Evolutionary conservation across 2,113 vertebrate species (phyloP).

Genomic region (Stictonetta naevosa): DNA sequence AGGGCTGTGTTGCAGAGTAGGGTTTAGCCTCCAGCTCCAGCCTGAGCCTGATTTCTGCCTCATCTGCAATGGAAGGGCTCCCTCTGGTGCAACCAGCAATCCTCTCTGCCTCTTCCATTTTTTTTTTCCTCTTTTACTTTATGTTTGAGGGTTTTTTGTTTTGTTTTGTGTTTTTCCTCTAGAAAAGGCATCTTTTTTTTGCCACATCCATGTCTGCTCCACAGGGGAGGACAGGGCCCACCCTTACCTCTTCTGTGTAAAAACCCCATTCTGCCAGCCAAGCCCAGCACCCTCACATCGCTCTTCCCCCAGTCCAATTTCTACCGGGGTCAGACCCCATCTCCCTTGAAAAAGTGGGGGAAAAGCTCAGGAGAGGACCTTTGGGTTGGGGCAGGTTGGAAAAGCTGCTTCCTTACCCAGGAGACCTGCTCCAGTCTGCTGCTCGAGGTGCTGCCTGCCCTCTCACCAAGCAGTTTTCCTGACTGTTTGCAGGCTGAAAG

Average conservation of each 20-base stretch:
- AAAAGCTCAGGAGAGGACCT: rapidly evolving
- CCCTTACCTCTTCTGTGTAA: too few species aligned
- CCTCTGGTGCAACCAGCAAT: constrained; percentile 45
- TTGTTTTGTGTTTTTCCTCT: not conserved
- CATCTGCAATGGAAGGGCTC: constrained; percentile 64
- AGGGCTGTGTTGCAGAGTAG: not conserved
- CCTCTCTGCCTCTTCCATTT: not conserved
- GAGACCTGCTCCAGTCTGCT: not conserved
- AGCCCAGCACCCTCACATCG: rapidly evolving
- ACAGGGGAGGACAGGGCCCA: not conserved
- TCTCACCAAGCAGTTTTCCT: rapidly evolving
- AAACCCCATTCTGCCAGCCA: too few species aligned
- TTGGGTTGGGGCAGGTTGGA: not conserved
- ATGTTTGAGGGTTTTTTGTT: not conserved
- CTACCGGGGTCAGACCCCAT: not conserved
- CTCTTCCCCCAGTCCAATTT: not conserved
- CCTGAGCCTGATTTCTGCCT: not conserved
- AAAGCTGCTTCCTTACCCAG: rapidly evolving
- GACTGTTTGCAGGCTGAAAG: not conserved
- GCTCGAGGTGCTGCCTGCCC: not conserved
- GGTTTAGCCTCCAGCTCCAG: not conserved
- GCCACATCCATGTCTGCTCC: not conserved
- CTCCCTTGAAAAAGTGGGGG: not conserved
- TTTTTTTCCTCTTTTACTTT: not conserved
- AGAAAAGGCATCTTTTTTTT: not conserved